Base-by-base conservation (phyloP, 2,888 invertebrate genomes). In the Chrysolina americana region DNA sequence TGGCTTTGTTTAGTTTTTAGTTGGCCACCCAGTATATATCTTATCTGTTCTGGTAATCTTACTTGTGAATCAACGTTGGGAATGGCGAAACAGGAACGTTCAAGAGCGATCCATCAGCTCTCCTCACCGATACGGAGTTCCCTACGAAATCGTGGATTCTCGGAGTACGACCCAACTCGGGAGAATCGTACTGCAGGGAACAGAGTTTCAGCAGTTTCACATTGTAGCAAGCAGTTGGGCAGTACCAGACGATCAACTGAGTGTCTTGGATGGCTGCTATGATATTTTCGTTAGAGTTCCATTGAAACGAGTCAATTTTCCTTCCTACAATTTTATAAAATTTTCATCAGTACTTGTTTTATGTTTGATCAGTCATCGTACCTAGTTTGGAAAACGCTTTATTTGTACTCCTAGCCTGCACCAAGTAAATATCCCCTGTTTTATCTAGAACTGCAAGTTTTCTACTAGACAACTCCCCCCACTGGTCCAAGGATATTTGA, bases 81-180 rank as follows among this genome's bases (percentile, higher is more conserved):
- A 95, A 95, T 0, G 94, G 92, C 0, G 95, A 93, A 63, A 95
- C 91, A 0, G 93, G 91, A 8, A 93, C 89, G 76, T 93, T 93
- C 41, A 98, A 89, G 13, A 96, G 87, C 0, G 98, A 95, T 0
- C 99, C 99, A 84, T 98, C 97, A 0, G 94, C 94, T 56, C 97
- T 92, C 75, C 97, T 92, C 65, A 99, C 91, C 1, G 94, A 94
- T 0, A 97, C 93, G 71, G 95, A 93, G 74, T 95, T 95, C 75
- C 96, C 96, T 81, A 95, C 92, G 83, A 98, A 96, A 82, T 92
- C 93, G 71, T 94, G 89, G 13, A 98, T 91, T 74, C 92, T 91
- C 0, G 98, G 96, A 83, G 94, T 94, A 82, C 96, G 94, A 2
- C 98, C 98, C 81, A 96, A 92, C 86, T 98, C 97, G 78, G 89